Base-by-base conservation (phyloP, 2,888 invertebrate genomes). In the Ariolimax columbianus region DNA sequence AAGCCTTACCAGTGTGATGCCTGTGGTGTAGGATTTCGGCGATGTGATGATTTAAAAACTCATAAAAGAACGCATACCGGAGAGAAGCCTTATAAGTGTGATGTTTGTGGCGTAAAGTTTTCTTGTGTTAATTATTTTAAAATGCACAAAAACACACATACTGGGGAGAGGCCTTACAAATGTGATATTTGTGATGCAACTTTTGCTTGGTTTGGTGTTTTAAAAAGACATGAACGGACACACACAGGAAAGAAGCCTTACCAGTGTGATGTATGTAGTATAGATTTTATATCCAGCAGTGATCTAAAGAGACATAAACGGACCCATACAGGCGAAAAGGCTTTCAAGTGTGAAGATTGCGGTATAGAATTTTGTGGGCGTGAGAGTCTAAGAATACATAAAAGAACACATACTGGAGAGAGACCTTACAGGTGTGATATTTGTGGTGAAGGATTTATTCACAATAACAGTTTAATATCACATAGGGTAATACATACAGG, bases 401-500 rank as follows among this genome's bases (percentile, higher is more conserved):
- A 30, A n/a, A 63, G 14, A 30, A 30, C 23, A 7, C 63, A 63
- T 63, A 63, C 63, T 4, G 63, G 63, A 30, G 30, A 66, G 66
- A 51, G 51, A 19, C 75, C 75, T 33, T 75, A 51, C 51, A 75
- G 51, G 26, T 75, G 75, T 75, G 33, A 75, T 33, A 9, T 47
- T 33, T 75, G 75, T 51, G 51, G 33, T 75, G 47, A 19, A 33
- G 30, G n/a, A 23, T 75, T 75, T 51, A 51, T 33, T 6, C 30
- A 36, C 17, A 6, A 43, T 23, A 4, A 17, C 0, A 19, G 33
- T 51, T 33, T 75, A 7, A 51, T 19, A 75, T n/a, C n/a, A 11
- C 75, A 75, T 23, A 33, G 17, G 7, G 7, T 7, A 11, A 66
- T 33, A 33, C 66, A 66, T 33, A 66, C 66, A 1, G 66, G 66